phyloP scores from a whole-genome alignment of 2,888 invertebrate genomes.

The Zelleria hepariella region DNA sequence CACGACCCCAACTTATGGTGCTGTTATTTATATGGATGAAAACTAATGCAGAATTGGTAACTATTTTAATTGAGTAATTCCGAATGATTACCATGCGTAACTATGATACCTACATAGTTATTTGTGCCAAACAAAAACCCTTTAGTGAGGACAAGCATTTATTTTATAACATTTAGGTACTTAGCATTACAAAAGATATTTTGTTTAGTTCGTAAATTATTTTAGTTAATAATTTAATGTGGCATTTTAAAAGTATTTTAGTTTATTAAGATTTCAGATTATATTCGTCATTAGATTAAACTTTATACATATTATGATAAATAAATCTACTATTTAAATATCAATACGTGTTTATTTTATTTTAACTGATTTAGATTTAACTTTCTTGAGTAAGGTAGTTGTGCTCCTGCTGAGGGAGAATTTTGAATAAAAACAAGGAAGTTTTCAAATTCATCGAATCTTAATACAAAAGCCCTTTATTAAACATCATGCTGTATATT shows the following conservation, averaged over 20 bases:
- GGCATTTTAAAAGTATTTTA: background rate
- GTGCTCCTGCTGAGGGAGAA: too few relatives aligned
- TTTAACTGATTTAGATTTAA: too few relatives aligned
- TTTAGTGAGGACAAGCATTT: background rate
- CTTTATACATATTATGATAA: too few relatives aligned
- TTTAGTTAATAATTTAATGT: background rate
- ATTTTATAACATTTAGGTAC: background rate
- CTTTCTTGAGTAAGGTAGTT: too few relatives aligned
- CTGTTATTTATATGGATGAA: slow-evolving; percentile 59
- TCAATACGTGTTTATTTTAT: too few relatives aligned
- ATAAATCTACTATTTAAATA: too few relatives aligned
- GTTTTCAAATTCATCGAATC: too few relatives aligned
- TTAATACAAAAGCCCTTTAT: too few relatives aligned
- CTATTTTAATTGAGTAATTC: background rate
- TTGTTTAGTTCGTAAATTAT: background rate
- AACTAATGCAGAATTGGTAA: background rate
- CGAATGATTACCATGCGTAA: background rate
- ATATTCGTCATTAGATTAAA: background rate
- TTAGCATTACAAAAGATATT: background rate
- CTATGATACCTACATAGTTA: background rate
- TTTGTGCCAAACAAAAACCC: background rate
- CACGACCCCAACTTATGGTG: slow-evolving; percentile 79
- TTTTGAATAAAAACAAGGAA: too few relatives aligned
- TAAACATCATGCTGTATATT: too few relatives aligned
- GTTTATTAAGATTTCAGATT: background rate